Conservation (phyloP, 2,888 invertebrate species). For the Arctia plantaginis region DNA sequence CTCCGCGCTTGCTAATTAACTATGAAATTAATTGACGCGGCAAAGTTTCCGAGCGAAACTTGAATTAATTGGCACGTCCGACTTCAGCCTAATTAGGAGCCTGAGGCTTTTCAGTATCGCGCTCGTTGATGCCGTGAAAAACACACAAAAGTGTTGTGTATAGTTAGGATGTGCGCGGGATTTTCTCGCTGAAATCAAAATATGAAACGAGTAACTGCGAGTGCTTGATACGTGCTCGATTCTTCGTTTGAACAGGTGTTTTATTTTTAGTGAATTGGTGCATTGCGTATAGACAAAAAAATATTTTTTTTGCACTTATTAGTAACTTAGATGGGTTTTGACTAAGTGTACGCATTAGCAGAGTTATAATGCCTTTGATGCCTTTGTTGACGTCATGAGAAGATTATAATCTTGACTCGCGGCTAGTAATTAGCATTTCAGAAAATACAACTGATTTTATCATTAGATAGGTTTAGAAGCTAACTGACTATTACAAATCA, state of each 20-base stretch:
- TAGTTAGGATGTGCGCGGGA: constrained; percentile 48
- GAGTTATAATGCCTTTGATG: too few species aligned
- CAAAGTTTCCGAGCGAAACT: constrained; percentile 86
- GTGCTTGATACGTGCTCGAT: constrained; percentile 39
- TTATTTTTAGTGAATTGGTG: not conserved
- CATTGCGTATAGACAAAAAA: not conserved
- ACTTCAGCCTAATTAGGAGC: constrained; percentile 86
- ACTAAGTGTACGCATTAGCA: not conserved
- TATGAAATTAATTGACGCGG: constrained; percentile 87
- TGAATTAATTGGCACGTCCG: constrained; percentile 87
- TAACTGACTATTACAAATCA: not conserved
- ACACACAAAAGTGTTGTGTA: constrained; percentile 83
- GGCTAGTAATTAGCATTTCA: not conserved
- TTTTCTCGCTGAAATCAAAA: constrained; percentile 53
- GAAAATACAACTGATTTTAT: not conserved
- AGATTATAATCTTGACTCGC: not conserved
- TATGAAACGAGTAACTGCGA: constrained; percentile 61
- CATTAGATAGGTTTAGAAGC: not conserved
- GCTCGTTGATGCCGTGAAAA: constrained; percentile 83
- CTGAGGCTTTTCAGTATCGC: constrained; percentile 84
- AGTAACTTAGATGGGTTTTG: not conserved
- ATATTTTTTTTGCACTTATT: not conserved
- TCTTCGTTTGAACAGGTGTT: constrained; percentile 21
- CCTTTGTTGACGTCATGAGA: not conserved
- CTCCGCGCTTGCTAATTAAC: constrained; percentile 82